Percentiles rank a stretch among this genome's conserved stretches.
Conservation (phyloP, 2,113 vertebrate species). For the Chionis minor region DNA sequence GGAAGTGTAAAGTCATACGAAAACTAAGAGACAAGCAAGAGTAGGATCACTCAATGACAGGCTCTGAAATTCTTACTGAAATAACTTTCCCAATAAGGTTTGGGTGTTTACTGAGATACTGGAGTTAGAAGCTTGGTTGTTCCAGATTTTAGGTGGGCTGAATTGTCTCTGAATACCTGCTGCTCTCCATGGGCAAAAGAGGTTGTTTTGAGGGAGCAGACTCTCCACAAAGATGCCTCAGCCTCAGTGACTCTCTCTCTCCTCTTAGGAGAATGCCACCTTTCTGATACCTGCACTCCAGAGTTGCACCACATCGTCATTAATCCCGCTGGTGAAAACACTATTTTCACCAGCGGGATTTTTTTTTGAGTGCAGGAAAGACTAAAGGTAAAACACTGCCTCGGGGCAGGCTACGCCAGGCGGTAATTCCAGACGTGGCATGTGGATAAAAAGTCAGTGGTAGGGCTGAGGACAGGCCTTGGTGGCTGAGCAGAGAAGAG, state of each 20-base stretch:
- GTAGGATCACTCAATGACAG: neutral
- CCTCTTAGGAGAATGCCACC: neutral
- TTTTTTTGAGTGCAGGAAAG: neutral
- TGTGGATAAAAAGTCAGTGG: neutral
- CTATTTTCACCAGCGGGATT: neutral
- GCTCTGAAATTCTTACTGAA: neutral
- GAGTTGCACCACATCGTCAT: too few species aligned
- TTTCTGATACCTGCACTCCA: neutral
- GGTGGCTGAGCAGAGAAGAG: neutral
- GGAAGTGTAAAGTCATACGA: neutral
- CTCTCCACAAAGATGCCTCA: neutral
- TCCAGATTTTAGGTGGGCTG: neutral
- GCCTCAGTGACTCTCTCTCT: neutral
- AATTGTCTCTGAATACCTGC: neutral
- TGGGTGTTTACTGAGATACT: neutral
- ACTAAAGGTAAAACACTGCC: neutral
- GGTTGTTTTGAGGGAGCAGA: neutral
- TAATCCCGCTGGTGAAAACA: neutral
- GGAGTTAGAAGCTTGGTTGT: neutral
- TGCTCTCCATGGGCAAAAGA: neutral
- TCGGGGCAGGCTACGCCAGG: neutral
- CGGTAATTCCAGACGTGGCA: neutral
- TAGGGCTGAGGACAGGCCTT: neutral
- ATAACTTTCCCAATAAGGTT: neutral
- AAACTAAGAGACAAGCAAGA: neutral